Evolutionary conservation across 1,140 invertebrate species (phyloP), one percentile per base, ranked within the genome.

Genomic region (Zeugodacus cucurbitae): DNA sequence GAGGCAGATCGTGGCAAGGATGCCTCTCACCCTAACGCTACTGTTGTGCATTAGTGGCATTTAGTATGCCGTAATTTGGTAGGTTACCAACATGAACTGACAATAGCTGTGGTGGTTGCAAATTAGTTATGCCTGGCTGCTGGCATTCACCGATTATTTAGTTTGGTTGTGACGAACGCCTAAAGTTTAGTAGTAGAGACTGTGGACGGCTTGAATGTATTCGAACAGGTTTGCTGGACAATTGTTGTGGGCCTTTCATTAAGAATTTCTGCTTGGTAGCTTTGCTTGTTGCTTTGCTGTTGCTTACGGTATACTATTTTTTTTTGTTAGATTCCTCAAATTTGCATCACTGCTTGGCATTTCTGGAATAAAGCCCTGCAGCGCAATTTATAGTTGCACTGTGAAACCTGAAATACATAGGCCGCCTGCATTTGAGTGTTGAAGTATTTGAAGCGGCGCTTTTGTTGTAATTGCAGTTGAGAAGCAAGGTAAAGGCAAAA

Each of bases 181-280:
- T n/a, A n/a, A n/a, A n/a, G n/a, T n/a, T n/a, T n/a, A n/a, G n/a
- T n/a, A n/a, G n/a, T n/a, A n/a, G n/a, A n/a, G n/a, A n/a, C n/a
- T n/a, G n/a, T n/a, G 34, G n/a, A 22, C 29, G 17, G 29, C 14
- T 26, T 34, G 64, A n/a, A 26, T 34, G 5, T 17, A 32, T 20
- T 41, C 14, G 32, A 74, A 7, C 34, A 34, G 22, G 20, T 14
- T 41, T 74, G 32, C 20, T 41, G 34, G 67, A 0, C 67, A 74
- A 34, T 74, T 74, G 67, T 74, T 74, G 67, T 74, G 34, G 22
- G n/a, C 58, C 67, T 74, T 41, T 74, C 37, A 74, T 74, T 74
- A 74, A 74, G 67, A 41, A 41, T 41, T 74, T 41, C 34, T n/a
- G 67, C 34, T 74, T 10, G 20, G 20, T 17, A 22, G 20, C 32